Evolutionary conservation across 2,888 invertebrate genomes (phyloP), one percentile per base, ranked within the genome.

Genomic region (Spisula subtruncata): DNA sequence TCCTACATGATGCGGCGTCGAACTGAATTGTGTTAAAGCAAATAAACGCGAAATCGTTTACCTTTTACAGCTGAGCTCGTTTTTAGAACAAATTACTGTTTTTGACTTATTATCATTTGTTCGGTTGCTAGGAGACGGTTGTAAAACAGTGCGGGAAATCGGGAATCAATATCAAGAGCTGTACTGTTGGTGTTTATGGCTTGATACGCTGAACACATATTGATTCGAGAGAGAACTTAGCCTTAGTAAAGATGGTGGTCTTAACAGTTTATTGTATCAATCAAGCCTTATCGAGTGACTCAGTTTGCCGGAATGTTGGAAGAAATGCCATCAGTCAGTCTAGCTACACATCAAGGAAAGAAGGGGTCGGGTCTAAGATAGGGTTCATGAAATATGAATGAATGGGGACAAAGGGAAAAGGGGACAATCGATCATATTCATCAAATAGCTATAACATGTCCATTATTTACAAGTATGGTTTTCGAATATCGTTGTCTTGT

Each of bases 91-190:
- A 25, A n/a, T n/a, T n/a, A n/a, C n/a, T n/a, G n/a, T n/a, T 66
- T 66, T 66, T 66, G 60, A 66, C 60, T 66, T 66, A 66, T 66
- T 25, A 66, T 66, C 60, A 10, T 20, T 66, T 25, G 60, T 75
- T 75, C 35, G 12, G 75, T 75, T 75, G 75, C 75, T 75, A 75
- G 35, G 75, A 35, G 1, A 75, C 75, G 18, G 35, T 14, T 75
- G 35, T 18, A 75, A 75, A 35, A 32, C 25, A 75, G 75, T 16
- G 32, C 35, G 35, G 75, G 16, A 16, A 75, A 75, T 75, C 18
- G 75, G 75, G 16, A 75, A 75, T 75, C 75, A 75, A 75, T 75
- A 75, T 25, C 14, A 18, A 14, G 75, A 75, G 16, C 29, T 35
- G 35, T 32, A 75, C n/a, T 75, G 35, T 14, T 35, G 75, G 32